Base-by-base conservation (phyloP, 2,888 invertebrate genomes). In the Tenthredo scrophulariae region DNA sequence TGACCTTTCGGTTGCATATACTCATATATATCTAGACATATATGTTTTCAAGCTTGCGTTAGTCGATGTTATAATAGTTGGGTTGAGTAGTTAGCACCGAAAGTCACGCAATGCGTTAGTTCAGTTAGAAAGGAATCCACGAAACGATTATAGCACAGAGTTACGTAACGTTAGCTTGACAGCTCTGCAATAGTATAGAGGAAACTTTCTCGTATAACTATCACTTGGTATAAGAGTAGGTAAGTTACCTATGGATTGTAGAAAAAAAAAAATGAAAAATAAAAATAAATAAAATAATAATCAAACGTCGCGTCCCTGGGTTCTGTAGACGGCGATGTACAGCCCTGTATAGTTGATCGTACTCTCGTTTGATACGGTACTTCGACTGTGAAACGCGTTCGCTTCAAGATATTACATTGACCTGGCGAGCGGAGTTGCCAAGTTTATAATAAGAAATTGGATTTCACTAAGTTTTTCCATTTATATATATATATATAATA, bases 361-460 rank as follows among this genome's bases (percentile, higher is more conserved):
- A 80, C 80, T 80, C 62, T 80, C 80, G 62, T 80, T 80, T 62
- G 40, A 77, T 80, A 80, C 80, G 80, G 80, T 80, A 80, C 80
- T 62, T 80, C 58, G 37, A 80, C 62, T 80, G 40, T 80, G 50
- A 40, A 80, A 62, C 50, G 29, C 54, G 33, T 67, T 67, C 67
- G 13, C 22, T 50, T 18, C 80, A 40, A 18, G 77, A 80, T 62
- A 80, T 80, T 40, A 80, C 80, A 40, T 80, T 62, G 58, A 80
- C 80, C 80, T 50, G 62, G 22, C n/a, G 54, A n/a, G 77, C 54
- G 77, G 50, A 77, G 72, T 74, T 74, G 72, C 72, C 72, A 74
- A 37, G 43, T 74, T 74, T 74, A 43, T 43, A 15, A 6, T 13
- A 77, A 54, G 50, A 54, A 77, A 54, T 77, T 50, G 5, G 10